phyloP scores from a whole-genome alignment of 2,888 invertebrate species.

The Anarsia innoxiella region DNA sequence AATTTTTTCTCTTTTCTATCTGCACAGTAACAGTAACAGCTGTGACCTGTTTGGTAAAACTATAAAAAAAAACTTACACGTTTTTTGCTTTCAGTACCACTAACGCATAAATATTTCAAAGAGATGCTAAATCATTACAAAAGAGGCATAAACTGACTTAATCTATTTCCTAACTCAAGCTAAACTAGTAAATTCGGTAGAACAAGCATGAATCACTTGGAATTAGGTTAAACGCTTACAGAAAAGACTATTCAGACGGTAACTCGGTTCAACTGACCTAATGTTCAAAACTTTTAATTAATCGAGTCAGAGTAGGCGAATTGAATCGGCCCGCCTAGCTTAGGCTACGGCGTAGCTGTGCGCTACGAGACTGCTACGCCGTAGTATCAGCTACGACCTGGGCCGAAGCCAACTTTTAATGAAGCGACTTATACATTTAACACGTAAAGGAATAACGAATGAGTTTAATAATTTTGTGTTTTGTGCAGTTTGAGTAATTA shows the following conservation, averaged over 20 bases:
- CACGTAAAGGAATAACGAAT: conserved; percentile 54
- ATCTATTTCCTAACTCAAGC: too few species aligned
- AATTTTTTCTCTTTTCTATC: too few species aligned
- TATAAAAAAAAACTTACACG: too few species aligned
- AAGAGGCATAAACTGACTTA: too few species aligned
- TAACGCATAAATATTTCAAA: too few species aligned
- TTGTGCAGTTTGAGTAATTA: neutral
- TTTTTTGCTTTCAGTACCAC: too few species aligned
- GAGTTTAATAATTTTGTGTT: conserved; percentile 9
- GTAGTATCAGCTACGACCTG: conserved; percentile 25
- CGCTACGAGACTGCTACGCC: too few species aligned
- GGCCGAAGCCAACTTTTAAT: conserved; percentile 51
- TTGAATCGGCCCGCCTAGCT: conserved; percentile 38
- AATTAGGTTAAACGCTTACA: conserved; percentile 5
- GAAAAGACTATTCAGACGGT: conserved; percentile 3
- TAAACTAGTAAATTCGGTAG: too few species aligned
- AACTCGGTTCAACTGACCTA: conserved; percentile 10
- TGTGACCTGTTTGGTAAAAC: too few species aligned
- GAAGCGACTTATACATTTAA: conserved; percentile 50
- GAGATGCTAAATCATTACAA: too few species aligned
- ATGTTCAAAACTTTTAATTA: conserved; percentile 26
- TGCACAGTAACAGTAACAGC: too few species aligned
- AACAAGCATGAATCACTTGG: conserved; percentile 4
- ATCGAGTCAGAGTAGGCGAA: conserved; percentile 26
- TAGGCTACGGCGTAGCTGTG: conserved; percentile 13